phyloP scores from a whole-genome alignment of 2,888 invertebrate genomes.

The Ischnura elegans region DNA sequence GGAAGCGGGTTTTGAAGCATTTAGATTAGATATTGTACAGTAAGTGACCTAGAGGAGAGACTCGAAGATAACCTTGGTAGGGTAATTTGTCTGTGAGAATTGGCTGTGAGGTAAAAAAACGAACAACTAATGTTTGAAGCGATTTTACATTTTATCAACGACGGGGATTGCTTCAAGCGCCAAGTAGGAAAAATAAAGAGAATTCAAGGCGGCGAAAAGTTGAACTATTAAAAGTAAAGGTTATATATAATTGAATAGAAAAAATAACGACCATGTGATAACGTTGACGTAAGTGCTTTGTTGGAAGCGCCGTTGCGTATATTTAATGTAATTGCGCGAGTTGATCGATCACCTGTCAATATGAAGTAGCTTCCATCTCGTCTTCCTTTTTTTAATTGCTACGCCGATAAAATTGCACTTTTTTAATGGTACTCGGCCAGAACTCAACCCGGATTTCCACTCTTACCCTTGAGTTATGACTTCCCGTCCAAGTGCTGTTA shows the following conservation, averaged over 20 bases:
- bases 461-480: background rate
- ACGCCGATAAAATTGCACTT: background rate
- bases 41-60: too few relatives aligned
- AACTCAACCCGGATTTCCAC: background rate
- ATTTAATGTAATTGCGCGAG: too few relatives aligned
- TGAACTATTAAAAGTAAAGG: background rate
- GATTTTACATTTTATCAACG: too few relatives aligned
- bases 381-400: background rate
- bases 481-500: background rate
- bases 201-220: background rate
- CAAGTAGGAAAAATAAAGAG: too few relatives aligned
- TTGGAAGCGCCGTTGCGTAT: too few relatives aligned
- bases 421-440: background rate
- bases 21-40: too few relatives aligned
- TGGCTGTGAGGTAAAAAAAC: too few relatives aligned
- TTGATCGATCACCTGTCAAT: background rate
- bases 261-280: background rate
- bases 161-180: too few relatives aligned
- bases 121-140: too few relatives aligned
- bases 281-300: background rate
- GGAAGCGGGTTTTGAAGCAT: too few relatives aligned
- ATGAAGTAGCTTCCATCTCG: background rate
- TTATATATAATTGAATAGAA: background rate
- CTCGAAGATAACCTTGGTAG: too few relatives aligned
- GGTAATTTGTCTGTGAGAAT: too few relatives aligned